Base-by-base conservation (phyloP, 2,797 vertebrate species). In the Ptychadena robeensis region DNA sequence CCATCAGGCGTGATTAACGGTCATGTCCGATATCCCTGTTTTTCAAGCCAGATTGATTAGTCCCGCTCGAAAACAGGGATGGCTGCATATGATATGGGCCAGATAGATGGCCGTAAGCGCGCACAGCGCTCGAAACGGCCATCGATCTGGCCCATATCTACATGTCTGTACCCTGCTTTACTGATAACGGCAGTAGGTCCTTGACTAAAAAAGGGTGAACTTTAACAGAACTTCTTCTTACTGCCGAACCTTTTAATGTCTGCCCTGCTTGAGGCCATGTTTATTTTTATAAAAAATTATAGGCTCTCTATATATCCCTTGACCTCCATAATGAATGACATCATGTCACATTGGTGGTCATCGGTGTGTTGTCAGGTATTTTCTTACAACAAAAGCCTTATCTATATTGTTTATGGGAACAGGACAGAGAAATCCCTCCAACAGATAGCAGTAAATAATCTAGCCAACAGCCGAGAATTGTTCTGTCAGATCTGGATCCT, bases 401-500 rank as follows among this genome's bases (percentile, higher is more conserved):
- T 79, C 11, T 79, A 28, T 68, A 48, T 8, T n/a, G 37, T 28
- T 37, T 31, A 64, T 70, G 57, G 38, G 63, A 18, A 14, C 18
- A 44, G 34, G 2, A 8, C 11, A 9, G 32, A 32, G 15, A 32
- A 63, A 57, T 28, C 27, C 32, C 68, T 57, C 61, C 66, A 70
- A 32, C 57, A 7, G 44, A 35, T 44, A 59, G 30, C 22, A 59
- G 15, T 31, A 82, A 76, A 76, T 38, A 32, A 37, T 35, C 67
- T 66, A 78, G 27, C 11, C 32, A 32, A 10, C 10, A 48, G 27
- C 22, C 9, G 64, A 68, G n/a, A 35, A 18, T 61, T 70, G 30
- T 66, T 37, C 66, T 71, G 57, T 79, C 71, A 35, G 34, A 48
- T 35, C n/a, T 48, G 64, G 37, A 30, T 81, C 30, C 77, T 75